Conservation (phyloP, 1,140 invertebrate species). For the Neuroterus valhalla region DNA sequence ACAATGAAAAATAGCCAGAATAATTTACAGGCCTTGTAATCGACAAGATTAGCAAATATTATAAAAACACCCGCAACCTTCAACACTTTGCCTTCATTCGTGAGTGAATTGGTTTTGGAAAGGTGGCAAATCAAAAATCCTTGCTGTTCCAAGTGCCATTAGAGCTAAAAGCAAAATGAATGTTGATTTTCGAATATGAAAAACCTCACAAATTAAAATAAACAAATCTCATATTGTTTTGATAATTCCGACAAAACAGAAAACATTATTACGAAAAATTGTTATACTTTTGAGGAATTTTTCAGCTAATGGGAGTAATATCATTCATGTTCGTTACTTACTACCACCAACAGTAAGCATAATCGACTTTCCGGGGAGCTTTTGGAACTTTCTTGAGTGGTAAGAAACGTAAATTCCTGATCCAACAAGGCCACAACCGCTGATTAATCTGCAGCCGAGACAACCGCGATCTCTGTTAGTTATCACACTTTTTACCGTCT, state of each 20-base stretch:
- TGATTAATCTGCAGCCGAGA: constrained; percentile 65
- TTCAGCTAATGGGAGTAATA: constrained; percentile 7
- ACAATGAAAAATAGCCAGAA: not conserved
- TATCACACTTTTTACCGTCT: constrained; percentile 50
- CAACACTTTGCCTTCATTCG: constrained; percentile 33
- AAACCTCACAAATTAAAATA: not conserved
- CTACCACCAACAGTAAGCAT: constrained; percentile 61
- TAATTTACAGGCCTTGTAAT: constrained; percentile 10
- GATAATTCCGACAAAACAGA: constrained; percentile 21
- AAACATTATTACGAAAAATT: constrained; percentile 14
- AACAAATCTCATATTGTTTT: too few species aligned
- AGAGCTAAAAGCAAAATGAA: constrained; percentile 53
- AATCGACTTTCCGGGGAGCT: constrained; percentile 51
- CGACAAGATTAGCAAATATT: constrained; percentile 4
- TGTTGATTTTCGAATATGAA: constrained; percentile 9
- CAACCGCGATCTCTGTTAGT: constrained; percentile 65
- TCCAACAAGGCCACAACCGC: constrained; percentile 68
- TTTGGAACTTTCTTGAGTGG: constrained; percentile 63
- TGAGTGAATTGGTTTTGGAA: constrained; percentile 58
- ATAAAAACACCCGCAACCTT: not conserved
- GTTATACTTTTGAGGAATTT: constrained; percentile 24
- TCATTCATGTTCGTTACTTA: constrained; percentile 39
- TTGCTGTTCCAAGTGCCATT: constrained; percentile 57
- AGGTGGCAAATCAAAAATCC: constrained; percentile 64
- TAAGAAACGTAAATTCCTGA: constrained; percentile 67